Base-by-base conservation (phyloP, 2,888 invertebrate species). In the Sialis lutaria region DNA sequence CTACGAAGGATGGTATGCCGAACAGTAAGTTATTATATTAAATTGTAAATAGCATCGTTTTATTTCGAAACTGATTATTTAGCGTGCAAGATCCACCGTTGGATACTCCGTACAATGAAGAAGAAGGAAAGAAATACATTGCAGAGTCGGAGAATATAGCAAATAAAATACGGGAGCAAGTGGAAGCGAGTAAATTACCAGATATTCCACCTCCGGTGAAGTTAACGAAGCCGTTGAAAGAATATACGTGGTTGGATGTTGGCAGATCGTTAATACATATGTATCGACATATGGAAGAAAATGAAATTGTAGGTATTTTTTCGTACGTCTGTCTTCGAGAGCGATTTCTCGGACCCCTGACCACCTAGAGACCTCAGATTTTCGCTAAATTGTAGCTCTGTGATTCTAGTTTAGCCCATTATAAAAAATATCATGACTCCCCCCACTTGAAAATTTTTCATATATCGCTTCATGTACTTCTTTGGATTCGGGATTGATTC, bases 231-330 rank as follows among this genome's bases (percentile, higher is more conserved):
- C 72, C 76, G 6, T 66, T 81, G 47, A 64, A 69, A 34, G 68
- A 69, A 39, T 67, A 72, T 43, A 72, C 74, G 39, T 85, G 84
- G 84, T 55, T 71, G 10, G 70, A 78, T 44, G 64, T 85, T 33
- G 83, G 82, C 6, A 71, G 73, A 51, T 76, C 77, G 47, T 62
- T 84, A 44, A 65, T 75, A 2, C 69, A 74, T 50, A 72, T 81
- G 65, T 79, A 82, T 59, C 67, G 72, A 42, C 73, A 78, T 56
- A 73, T 82, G 54, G 64, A 69, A 6, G 75, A 79, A 50, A 72
- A 76, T 57, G 67, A 67, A 60, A 68, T 72, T 57, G 63, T 64
- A 60, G 45, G 56, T 50, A 43, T n/a, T n/a, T n/a, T n/a, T n/a
- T n/a, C n/a, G n/a, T n/a, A n/a, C n/a, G n/a, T n/a, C n/a, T n/a